A percentile compares a stretch with the other conserved stretches of the same genome.
Evolutionary conservation across 2,113 vertebrate genomes (phyloP).

Genomic region (Antennarius striatus): DNA sequence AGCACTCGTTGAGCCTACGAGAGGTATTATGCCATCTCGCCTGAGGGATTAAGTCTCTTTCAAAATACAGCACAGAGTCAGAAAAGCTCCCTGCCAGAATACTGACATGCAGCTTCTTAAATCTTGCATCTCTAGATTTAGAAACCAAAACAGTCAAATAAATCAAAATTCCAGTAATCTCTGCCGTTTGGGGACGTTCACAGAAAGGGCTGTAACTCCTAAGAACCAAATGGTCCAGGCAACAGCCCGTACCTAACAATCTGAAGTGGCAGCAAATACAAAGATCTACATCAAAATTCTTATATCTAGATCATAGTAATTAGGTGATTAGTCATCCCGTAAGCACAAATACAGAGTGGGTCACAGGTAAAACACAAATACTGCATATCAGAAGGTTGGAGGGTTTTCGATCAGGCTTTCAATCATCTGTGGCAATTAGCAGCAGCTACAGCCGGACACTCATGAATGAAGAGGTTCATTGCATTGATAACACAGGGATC

Average conservation of each 20-base stretch:
- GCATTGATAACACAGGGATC: conserved; percentile 52
- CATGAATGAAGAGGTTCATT: conserved; percentile 58
- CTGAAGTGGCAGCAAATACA: conserved; percentile 23
- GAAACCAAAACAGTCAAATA: conserved; percentile 46
- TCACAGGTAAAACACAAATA: conserved; percentile 19
- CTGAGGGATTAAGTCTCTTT: conserved; percentile 39
- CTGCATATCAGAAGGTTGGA: conserved; percentile 13
- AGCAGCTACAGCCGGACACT: conserved; percentile 39
- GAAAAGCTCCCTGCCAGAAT: conserved; percentile 20
- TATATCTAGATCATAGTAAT: conserved; percentile 24
- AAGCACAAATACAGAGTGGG: conserved; percentile 26
- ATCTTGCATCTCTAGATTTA: conserved; percentile 15
- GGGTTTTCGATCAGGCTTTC: conserved; percentile 46
- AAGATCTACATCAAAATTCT: not conserved
- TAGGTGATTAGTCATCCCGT: conserved; percentile 21
- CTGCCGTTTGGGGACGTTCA: conserved; percentile 2
- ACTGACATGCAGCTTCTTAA: conserved; percentile 16
- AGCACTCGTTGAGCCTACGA: conserved; percentile 37
- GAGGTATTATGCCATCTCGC: conserved; percentile 38
- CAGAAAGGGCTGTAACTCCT: conserved; percentile 24
- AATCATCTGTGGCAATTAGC: conserved; percentile 68
- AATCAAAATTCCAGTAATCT: conserved; percentile 50
- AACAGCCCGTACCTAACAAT: conserved; percentile 1
- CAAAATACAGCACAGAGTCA: conserved; percentile 7
- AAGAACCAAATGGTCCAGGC: not conserved